Evolutionary conservation across 2,113 vertebrate species (phyloP).

Genomic region (Pardalotus punctatus): DNA sequence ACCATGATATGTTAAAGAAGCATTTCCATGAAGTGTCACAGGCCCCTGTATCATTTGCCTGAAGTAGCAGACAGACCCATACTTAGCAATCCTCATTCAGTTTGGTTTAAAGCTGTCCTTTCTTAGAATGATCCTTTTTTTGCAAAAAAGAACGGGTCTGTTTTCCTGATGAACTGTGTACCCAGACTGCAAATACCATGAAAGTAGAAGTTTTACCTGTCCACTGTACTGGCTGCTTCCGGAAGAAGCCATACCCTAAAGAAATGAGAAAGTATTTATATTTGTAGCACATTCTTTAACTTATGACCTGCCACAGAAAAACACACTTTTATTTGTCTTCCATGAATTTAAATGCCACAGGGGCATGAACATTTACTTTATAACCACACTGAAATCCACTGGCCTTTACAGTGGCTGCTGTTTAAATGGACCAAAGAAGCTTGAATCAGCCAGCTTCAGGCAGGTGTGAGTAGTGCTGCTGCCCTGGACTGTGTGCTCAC

Average conservation of each 20-base stretch:
- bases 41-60: not conserved
- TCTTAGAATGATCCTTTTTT: not conserved
- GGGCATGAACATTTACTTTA: not conserved
- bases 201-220: not conserved
- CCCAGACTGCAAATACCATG: not conserved
- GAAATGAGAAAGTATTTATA: not conserved
- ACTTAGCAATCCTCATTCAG: not conserved
- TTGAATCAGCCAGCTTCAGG: not conserved
- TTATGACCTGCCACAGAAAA: not conserved
- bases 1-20: not conserved
- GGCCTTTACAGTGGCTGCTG: not conserved
- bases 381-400: not conserved
- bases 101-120: not conserved
- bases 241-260: not conserved
- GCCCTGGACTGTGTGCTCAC: not conserved
- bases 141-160: rapidly evolving
- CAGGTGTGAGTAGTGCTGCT: not conserved
- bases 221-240: constrained; percentile 9
- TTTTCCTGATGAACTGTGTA: not conserved
- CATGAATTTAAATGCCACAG: not conserved
- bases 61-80: not conserved
- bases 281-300: not conserved
- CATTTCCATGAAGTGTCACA: not conserved
- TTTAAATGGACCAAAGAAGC: not conserved
- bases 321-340: not conserved